A percentile compares a stretch with the other conserved stretches of the same genome.
Evolutionary conservation across 2,797 vertebrate species (phyloP).

Genomic region (Catamblyrhynchus diadema): DNA sequence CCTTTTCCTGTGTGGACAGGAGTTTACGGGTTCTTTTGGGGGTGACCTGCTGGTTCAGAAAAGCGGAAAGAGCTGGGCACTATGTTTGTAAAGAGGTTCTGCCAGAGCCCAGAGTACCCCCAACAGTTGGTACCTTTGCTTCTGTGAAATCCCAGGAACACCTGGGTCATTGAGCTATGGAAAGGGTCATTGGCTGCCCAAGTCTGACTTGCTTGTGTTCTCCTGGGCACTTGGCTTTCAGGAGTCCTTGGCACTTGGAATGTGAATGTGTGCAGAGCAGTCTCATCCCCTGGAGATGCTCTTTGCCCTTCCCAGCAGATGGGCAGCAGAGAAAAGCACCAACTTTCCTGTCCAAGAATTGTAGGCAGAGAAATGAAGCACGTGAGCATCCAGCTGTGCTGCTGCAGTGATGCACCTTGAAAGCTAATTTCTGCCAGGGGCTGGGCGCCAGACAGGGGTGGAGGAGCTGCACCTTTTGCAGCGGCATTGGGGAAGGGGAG

Average conservation of each 20-base stretch:
- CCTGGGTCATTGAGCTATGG: background rate
- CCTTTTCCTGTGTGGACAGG: background rate
- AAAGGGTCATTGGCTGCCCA: background rate
- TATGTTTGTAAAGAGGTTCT: background rate
- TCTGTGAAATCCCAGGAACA: background rate
- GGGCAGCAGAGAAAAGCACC: background rate
- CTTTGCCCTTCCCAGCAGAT: background rate
- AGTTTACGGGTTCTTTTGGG: background rate
- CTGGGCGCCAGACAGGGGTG: background rate
- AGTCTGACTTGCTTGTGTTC: background rate
- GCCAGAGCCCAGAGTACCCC: background rate
- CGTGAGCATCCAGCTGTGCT: background rate
- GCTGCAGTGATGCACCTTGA: background rate
- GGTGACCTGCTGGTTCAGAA: background rate
- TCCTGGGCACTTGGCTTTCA: background rate
- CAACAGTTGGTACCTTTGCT: background rate
- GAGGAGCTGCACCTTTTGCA: background rate
- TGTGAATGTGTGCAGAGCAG: background rate
- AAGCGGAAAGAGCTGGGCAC: background rate
- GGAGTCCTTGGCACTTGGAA: background rate
- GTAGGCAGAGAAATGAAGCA: background rate
- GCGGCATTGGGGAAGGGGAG: background rate
- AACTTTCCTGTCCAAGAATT: background rate
- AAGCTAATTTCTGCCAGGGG: background rate
- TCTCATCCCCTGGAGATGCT: background rate